These are phyloP conservation scores for Cathartes aura DNA, from an alignment of 2,113 vertebrate genomes.

Conservation along the genomic window DNA sequence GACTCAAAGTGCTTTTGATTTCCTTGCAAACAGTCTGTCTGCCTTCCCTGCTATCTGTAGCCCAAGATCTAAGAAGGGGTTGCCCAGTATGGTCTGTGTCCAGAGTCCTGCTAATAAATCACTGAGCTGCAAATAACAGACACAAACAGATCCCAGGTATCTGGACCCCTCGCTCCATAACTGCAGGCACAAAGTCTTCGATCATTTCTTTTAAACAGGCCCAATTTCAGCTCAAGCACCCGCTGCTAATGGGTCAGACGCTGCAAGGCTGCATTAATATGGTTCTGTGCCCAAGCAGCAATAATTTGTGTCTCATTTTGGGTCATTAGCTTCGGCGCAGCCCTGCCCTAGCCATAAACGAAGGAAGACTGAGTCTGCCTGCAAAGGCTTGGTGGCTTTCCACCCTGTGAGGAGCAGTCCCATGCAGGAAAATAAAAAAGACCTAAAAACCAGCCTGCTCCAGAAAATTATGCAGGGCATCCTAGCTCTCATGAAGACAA, in stretches of 20 bases:
- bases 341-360: background rate
- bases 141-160: slow-evolving; percentile 22
- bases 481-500: background rate
- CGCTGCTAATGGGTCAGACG: background rate
- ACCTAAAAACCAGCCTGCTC: background rate
- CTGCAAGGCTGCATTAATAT: background rate
- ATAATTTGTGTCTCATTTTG: background rate
- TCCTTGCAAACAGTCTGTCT: slow-evolving; percentile 24
- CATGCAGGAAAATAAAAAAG: background rate
- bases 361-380: background rate
- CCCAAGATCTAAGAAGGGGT: background rate
- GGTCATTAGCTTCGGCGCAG: background rate
- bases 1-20: slow-evolving; percentile 40
- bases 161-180: background rate
- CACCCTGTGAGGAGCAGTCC: background rate
- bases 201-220: background rate
- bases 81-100: background rate
- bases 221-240: background rate
- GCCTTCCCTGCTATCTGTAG: slow-evolving; percentile 10
- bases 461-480: background rate
- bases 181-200: background rate
- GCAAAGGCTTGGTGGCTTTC: background rate
- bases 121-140: background rate
- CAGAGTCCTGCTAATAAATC: slow-evolving; percentile 30
- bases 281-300: background rate